Evolutionary conservation across 2,888 invertebrate genomes (phyloP).

Genomic region (Acleris cristana): DNA sequence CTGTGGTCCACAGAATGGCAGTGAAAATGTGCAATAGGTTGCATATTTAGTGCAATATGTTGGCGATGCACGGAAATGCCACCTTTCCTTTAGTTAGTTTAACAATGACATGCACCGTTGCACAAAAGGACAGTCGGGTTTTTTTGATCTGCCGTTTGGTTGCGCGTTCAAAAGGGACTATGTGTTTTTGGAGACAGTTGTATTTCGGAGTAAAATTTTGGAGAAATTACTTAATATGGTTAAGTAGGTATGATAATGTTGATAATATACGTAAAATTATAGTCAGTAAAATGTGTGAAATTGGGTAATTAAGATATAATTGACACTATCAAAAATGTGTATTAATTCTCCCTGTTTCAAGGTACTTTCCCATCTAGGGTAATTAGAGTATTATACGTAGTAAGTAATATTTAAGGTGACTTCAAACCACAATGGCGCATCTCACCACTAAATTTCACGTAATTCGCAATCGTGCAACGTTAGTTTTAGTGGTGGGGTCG

Average conservation of each 20-base stretch:
- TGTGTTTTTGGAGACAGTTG: conserved; percentile 3
- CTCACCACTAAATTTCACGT: no score
- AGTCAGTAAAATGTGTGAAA: no score
- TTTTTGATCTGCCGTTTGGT: conserved; percentile 32
- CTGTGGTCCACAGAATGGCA: conserved; percentile 36
- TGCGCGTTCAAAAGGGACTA: conserved; percentile 26
- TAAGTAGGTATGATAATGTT: neutral
- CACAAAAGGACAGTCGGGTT: conserved; percentile 48
- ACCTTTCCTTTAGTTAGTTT: conserved; percentile 56
- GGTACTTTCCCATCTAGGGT: no score
- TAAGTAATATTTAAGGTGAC: no score
- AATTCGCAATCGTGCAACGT: no score
- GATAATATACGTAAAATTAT: no score
- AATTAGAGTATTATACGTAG: no score
- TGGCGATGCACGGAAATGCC: conserved; percentile 50
- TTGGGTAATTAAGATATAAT: no score
- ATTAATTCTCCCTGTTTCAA: no score
- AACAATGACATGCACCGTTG: conserved; percentile 56
- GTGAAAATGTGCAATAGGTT: conserved; percentile 51
- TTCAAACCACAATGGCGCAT: no score
- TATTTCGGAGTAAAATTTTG: neutral
- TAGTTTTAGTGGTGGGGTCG: no score
- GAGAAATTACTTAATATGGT: neutral
- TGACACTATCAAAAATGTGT: no score
- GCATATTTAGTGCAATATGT: conserved; percentile 37